Conservation (phyloP, 2,888 invertebrate genomes). For the Luperina testacea region DNA sequence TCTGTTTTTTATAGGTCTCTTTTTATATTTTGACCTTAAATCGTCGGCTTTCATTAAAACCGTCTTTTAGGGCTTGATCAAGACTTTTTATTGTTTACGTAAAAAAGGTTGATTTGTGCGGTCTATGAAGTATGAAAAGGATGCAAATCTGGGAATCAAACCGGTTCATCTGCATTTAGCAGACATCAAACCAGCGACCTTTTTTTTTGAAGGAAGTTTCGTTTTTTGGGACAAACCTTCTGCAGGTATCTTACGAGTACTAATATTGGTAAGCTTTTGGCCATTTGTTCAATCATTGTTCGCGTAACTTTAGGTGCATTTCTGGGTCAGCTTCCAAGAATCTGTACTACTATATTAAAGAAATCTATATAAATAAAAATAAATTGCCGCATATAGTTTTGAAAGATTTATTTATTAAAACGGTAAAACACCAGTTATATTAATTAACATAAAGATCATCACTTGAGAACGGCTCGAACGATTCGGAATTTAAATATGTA, state of each 20-base stretch:
- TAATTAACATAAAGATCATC: too few relatives aligned
- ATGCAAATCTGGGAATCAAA: slow-evolving; percentile 17
- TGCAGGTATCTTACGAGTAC: not conserved
- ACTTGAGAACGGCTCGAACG: too few relatives aligned
- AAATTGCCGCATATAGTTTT: too few relatives aligned
- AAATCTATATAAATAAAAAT: too few relatives aligned
- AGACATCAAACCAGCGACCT: not conserved
- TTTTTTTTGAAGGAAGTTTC: not conserved
- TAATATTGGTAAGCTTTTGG: not conserved
- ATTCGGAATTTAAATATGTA: too few relatives aligned
- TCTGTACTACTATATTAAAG: too few relatives aligned
- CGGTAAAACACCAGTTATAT: too few relatives aligned
- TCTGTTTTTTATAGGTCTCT: slow-evolving; percentile 44
- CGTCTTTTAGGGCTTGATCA: slow-evolving; percentile 45
- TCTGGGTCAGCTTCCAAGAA: not conserved
- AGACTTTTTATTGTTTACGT: slow-evolving; percentile 1
- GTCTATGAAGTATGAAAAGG: slow-evolving; percentile 4
- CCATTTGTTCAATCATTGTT: not conserved
- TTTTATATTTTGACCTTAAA: slow-evolving; percentile 64
- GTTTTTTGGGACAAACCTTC: rapidly evolving
- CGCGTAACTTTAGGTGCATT: not conserved
- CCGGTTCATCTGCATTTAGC: slow-evolving; percentile 15
- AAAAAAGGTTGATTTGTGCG: slow-evolving; percentile 3
- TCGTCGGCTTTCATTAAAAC: slow-evolving; percentile 46
- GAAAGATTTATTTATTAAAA: too few relatives aligned